Evolutionary conservation across 2,888 invertebrate species (phyloP).

Genomic region (Troides oblongomaculatus): DNA sequence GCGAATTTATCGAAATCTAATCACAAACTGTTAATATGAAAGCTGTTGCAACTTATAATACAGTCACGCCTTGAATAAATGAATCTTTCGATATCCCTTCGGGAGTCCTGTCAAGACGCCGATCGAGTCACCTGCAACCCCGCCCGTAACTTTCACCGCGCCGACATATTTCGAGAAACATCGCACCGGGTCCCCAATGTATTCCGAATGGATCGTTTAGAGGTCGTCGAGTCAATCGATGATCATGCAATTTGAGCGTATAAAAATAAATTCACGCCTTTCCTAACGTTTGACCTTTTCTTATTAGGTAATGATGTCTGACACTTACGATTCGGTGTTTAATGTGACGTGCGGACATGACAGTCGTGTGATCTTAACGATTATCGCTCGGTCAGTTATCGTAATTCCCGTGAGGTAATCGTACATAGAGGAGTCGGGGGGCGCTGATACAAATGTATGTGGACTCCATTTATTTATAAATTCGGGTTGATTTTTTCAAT

Average conservation of each 20-base stretch:
- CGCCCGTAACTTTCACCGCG: slow-evolving; percentile 20
- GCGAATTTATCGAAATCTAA: not conserved
- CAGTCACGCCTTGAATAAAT: slow-evolving; percentile 27
- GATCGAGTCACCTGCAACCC: slow-evolving; percentile 12
- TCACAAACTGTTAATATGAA: not conserved
- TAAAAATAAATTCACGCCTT: slow-evolving; percentile 29
- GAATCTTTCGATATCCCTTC: slow-evolving; percentile 12
- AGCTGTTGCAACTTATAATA: slow-evolving; percentile 26
- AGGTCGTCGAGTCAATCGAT: slow-evolving; percentile 15
- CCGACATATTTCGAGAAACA: slow-evolving; percentile 22
- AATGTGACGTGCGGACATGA: slow-evolving; percentile 25
- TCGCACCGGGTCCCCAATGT: slow-evolving; percentile 19
- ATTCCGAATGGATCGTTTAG: slow-evolving; percentile 27
- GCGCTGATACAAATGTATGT: not conserved
- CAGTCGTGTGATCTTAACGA: slow-evolving; percentile 16
- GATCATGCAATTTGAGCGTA: slow-evolving; percentile 22
- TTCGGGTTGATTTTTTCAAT: not conserved
- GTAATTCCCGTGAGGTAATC: slow-evolving; percentile 2
- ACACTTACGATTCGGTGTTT: slow-evolving; percentile 22
- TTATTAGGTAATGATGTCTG: slow-evolving; percentile 26
- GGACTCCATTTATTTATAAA: not conserved
- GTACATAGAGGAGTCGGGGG: not conserved
- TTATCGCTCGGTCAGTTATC: slow-evolving; percentile 21
- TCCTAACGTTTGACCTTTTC: slow-evolving; percentile 20
- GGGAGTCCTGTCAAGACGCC: slow-evolving; percentile 16